Evolutionary conservation across 2,888 invertebrate genomes (phyloP), one percentile per base, ranked within the genome.

Genomic region (Periphyllus acericola): DNA sequence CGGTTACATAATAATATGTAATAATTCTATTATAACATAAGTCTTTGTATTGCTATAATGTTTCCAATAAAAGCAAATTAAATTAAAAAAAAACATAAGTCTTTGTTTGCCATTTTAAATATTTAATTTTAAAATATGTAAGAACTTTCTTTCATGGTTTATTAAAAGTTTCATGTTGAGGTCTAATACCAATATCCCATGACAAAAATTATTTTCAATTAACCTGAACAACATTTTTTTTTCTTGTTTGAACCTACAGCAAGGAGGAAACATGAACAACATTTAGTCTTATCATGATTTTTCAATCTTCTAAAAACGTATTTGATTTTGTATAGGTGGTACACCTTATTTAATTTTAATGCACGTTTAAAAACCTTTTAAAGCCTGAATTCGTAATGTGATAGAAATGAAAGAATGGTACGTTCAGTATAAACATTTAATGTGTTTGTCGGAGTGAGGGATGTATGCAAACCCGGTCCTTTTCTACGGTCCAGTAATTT

Each of bases 401-500:
- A 80, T 80, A 9, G 66, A 68, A 81, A 46, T 32, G 2, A 46
- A 81, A 81, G 21, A 32, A 46, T 8, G 3, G 36, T 17, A 75
- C 66, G 40, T 68, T 14, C 66, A 66, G 29, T 79, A 79, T 79
- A 68, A 36, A 81, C 36, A 40, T 81, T 68, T 40, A 71, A 46
- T 81, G 68, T 81, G 68, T 80, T 40, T 68, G 29, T 32, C 14
- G 17, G n/a, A 68, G 17, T 40, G 9, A 60, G 11, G 9, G 29
- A 66, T 66, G 40, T 81, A 68, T n/a, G 66, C 4, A 68, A 68
- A 81, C 68, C 29, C 68, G 25, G 11, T 21, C 68, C 32, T 32
- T 40, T 68, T 81, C 68, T 81, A 81, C 46, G 29, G 68, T 81
- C 29, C 32, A 32, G 68, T 81, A 46, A 40, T 40, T 81, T 68